phyloP scores from a whole-genome alignment of 2,888 invertebrate genomes.

The Diarsia brunnea region DNA sequence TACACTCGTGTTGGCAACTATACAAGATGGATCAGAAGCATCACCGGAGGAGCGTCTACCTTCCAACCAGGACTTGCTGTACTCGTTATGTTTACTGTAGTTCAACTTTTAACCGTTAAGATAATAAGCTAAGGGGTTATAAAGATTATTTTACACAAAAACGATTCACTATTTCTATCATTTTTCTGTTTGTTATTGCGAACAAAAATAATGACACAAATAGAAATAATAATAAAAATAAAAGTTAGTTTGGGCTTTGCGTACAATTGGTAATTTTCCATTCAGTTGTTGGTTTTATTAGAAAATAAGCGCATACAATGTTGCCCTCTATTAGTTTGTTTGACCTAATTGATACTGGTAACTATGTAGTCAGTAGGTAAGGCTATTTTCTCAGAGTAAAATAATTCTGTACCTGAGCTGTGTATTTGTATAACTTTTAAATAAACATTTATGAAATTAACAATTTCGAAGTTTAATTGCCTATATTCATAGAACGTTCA shows the following conservation, averaged over 20 bases:
- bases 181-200: slow-evolving; percentile 2
- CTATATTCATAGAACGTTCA: not conserved
- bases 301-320: not conserved
- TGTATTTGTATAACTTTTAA: slow-evolving; percentile 15
- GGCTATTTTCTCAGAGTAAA: not conserved
- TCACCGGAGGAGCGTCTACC: slow-evolving; percentile 71
- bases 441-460: slow-evolving; percentile 25
- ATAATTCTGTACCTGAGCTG: slow-evolving; percentile 4
- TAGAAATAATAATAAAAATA: not conserved
- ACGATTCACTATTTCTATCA: not conserved
- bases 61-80: slow-evolving; percentile 70
- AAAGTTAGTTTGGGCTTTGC: not conserved
- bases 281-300: not conserved
- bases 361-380: not conserved
- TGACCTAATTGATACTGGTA: not conserved
- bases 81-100: slow-evolving; percentile 65
- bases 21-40: slow-evolving; percentile 73
- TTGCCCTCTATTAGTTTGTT: not conserved
- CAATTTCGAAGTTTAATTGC: slow-evolving; percentile 1
- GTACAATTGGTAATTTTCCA: not conserved
- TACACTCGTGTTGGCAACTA: slow-evolving; percentile 79
- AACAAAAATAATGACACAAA: slow-evolving; percentile 12
- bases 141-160: slow-evolving; percentile 5
- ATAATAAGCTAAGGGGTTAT: slow-evolving; percentile 56
- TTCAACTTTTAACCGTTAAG: slow-evolving; percentile 65